phyloP scores from a whole-genome alignment of 2,888 invertebrate species.

The Tetrapedia diversipes region DNA sequence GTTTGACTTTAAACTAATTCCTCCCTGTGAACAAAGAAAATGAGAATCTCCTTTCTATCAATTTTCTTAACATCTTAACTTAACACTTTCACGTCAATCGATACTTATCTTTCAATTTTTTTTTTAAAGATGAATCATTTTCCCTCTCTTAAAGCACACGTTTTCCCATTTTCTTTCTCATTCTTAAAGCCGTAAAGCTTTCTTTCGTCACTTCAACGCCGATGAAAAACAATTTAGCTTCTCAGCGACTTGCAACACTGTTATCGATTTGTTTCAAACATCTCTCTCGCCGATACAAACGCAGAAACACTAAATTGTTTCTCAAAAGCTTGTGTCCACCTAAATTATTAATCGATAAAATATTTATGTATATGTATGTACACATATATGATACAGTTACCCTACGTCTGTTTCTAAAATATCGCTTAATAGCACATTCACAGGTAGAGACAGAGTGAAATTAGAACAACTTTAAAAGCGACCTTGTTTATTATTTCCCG shows the following conservation, averaged over 20 bases:
- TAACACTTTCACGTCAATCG: too few species aligned
- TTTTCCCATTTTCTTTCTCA: slow-evolving; percentile 31
- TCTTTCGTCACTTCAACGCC: neutral
- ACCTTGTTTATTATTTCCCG: slow-evolving; percentile 19
- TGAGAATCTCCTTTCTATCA: neutral
- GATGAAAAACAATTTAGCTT: slow-evolving; percentile 40
- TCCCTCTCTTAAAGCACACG: neutral
- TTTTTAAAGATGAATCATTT: neutral
- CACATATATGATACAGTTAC: slow-evolving; percentile 61
- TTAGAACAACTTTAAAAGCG: slow-evolving; percentile 53
- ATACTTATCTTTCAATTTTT: too few species aligned
- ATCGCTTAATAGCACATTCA: slow-evolving; percentile 64
- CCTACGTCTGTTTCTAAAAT: slow-evolving; percentile 66
- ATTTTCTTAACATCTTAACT: neutral
- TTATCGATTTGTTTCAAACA: neutral
- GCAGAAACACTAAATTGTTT: slow-evolving; percentile 41
- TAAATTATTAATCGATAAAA: slow-evolving; percentile 51
- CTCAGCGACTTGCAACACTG: neutral
- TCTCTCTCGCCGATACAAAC: neutral
- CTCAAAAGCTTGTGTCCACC: slow-evolving; percentile 34
- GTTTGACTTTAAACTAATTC: slow-evolving; percentile 68
- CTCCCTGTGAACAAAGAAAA: slow-evolving; percentile 13
- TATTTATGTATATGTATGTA: slow-evolving; percentile 49
- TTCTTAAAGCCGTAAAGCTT: slow-evolving; percentile 2
- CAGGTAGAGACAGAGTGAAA: slow-evolving; percentile 54